Base-by-base conservation (phyloP, 2,797 vertebrate species). In the Myiotriccus ornatus region DNA sequence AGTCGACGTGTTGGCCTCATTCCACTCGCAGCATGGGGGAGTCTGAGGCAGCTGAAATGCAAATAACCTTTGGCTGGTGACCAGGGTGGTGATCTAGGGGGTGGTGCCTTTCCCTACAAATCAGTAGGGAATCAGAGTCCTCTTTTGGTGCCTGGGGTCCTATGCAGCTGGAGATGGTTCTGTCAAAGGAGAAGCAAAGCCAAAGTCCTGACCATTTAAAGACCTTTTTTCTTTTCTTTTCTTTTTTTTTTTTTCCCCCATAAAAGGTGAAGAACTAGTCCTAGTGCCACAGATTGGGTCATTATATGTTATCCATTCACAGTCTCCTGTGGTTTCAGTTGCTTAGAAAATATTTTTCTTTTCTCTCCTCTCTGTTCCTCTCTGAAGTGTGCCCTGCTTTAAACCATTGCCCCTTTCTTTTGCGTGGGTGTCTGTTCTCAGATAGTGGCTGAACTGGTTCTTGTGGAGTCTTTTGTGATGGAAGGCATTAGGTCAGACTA, bases 1-100 rank as follows among this genome's bases (percentile, higher is more conserved):
- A 82, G 46, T 62, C 68, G 63, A 41, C 65, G 59, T 19, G 6
- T 32, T 90, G 82, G 56, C 77, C 56, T 92, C 70, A 46, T 93
- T 92, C 74, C 85, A 91, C 69, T 59, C 89, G 25, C 82, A 84
- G 88, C 91, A 59, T 49, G 94, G 84, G 46, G 59, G 57, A 79
- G 62, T 69, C 37, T 84, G 79, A 0, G 3, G 63, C 81, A 74
- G 44, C 62, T 83, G 41, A 84, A 84, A 84, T 71, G 63, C 80
- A 78, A 79, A 87, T 91, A 73, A 88, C 89, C 89, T 94, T 94
- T 95, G 79, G 12, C 89, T 91, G 67, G 57, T 80, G 85, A 63
- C 59, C 43, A 34, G 83, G 69, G 73, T 85, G 67, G 39, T 96
- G 91, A 96, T 95, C 83, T 63, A 28, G 22, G 74, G 70, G 95